phyloP scores from a whole-genome alignment of 2,113 vertebrate species.

The Hippocampus barbouri region DNA sequence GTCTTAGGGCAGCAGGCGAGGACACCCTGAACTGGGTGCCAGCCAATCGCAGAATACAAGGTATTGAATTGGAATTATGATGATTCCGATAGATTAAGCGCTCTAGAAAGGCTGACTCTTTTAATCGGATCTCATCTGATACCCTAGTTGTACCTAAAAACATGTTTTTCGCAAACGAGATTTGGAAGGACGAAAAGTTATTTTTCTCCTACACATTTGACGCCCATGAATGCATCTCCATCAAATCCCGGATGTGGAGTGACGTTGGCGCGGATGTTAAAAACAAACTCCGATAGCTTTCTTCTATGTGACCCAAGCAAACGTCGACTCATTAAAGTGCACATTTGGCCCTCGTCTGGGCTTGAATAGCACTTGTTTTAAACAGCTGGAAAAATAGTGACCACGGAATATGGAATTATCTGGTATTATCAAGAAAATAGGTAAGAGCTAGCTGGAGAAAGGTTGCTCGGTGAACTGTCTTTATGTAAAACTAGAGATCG shows the following conservation, averaged over 20 bases:
- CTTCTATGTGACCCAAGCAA: constrained; percentile 36
- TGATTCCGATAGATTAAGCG: no score
- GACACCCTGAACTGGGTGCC: no score
- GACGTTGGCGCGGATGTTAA: constrained; percentile 72
- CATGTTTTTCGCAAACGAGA: not conserved
- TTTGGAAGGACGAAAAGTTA: not conserved
- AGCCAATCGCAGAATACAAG: no score
- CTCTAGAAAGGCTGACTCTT: no score
- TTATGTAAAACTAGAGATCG: not conserved
- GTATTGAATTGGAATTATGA: no score
- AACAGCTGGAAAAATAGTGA: not conserved
- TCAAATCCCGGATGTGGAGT: constrained; percentile 57
- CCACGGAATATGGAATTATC: constrained; percentile 70
- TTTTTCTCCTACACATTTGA: constrained; percentile 18
- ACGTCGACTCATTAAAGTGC: not conserved
- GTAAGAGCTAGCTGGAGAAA: constrained; percentile 47
- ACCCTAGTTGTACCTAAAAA: not conserved
- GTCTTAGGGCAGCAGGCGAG: no score
- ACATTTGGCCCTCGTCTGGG: not conserved
- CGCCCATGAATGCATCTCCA: constrained; percentile 42
- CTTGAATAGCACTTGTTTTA: not conserved
- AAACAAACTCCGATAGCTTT: constrained; percentile 57
- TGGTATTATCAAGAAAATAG: constrained; percentile 79
- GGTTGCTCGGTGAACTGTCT: not conserved
- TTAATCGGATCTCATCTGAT: not conserved